Evolutionary conservation across 2,797 vertebrate species (phyloP).

Genomic region (Sorex maritimensis): DNA sequence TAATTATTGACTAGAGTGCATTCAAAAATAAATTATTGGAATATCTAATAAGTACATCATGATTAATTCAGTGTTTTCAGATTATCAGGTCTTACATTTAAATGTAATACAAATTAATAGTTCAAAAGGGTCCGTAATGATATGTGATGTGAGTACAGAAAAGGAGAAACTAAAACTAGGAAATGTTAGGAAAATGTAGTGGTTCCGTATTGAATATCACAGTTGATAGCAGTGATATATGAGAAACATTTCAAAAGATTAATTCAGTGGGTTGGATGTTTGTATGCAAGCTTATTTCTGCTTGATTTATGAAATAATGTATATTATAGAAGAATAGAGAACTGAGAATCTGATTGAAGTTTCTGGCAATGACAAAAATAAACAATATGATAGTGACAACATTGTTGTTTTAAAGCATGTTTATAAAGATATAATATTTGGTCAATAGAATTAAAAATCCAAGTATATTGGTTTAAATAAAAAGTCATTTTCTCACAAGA

Average conservation of each 20-base stretch:
- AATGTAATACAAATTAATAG: not conserved
- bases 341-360: not conserved
- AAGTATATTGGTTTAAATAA: not conserved
- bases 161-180: not conserved
- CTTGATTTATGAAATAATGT: slow-evolving; percentile 4
- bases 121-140: not conserved
- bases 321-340: not conserved
- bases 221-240: not conserved
- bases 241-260: not conserved
- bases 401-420: not conserved
- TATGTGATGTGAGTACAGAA: not conserved
- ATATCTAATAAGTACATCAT: not conserved
- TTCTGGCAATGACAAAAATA: not conserved
- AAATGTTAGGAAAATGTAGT: not conserved
- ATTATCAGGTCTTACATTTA: not conserved
- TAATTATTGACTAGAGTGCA: not conserved
- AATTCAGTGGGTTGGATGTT: not conserved
- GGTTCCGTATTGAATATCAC: not conserved
- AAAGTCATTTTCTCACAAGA: not conserved
- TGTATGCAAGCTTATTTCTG: not conserved
- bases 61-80: slow-evolving; percentile 2
- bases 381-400: not conserved
- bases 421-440: not conserved
- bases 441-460: not conserved
- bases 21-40: slow-evolving; percentile 50